Percentiles rank a stretch among this genome's conserved stretches.
These are phyloP conservation scores for Bombus polaris DNA, from an alignment of 1,140 invertebrate species.

Conservation along the genomic window DNA sequence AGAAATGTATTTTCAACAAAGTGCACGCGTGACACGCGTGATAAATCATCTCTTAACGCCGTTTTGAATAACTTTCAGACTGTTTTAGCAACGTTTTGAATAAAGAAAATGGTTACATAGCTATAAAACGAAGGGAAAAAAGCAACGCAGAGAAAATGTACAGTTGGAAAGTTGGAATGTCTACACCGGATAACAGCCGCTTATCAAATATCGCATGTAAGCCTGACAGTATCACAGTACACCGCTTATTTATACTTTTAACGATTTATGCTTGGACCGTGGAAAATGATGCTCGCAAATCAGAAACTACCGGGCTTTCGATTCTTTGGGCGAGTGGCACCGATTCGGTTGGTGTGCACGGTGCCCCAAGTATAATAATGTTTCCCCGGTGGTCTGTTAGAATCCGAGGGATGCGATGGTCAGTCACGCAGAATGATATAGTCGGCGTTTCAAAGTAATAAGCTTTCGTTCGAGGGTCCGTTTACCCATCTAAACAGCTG, in stretches of 20 bases:
- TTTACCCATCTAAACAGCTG: constrained; percentile 49
- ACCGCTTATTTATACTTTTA: background rate
- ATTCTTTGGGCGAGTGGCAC: background rate
- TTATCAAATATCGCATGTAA: background rate
- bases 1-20: background rate
- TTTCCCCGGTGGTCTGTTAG: background rate
- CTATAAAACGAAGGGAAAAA: background rate
- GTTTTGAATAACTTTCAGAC: background rate
- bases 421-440: background rate
- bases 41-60: background rate
- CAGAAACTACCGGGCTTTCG: background rate
- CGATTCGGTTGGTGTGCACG: background rate
- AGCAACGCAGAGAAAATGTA: no score
- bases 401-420: background rate
- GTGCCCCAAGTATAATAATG: no score
- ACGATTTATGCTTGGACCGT: background rate
- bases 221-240: background rate
- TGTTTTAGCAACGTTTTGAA: background rate
- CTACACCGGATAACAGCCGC: background rate
- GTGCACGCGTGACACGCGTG: background rate
- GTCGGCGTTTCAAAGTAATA: constrained; percentile 50
- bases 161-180: background rate
- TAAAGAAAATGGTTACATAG: fast-evolving
- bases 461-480: constrained; percentile 35
- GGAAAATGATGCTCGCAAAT: constrained; percentile 5